These are phyloP conservation scores for Ctenodactylus gundi DNA, from an alignment of 2,113 vertebrate genomes.

Conservation along the genomic window DNA sequence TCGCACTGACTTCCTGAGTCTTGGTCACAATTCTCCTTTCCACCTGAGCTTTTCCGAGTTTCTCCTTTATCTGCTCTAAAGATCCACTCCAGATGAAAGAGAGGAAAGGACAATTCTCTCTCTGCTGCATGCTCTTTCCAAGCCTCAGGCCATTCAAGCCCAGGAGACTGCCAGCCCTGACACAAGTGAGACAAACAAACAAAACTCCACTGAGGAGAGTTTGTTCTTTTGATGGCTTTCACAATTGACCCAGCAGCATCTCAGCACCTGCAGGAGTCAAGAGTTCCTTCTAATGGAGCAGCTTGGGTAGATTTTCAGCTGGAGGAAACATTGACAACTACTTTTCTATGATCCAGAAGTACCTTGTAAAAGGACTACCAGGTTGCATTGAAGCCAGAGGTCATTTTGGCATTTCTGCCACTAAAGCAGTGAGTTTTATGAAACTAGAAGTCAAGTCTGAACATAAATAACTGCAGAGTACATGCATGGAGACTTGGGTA, in stretches of 20 bases:
- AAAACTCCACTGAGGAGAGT: constrained; percentile 26
- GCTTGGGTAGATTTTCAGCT: background rate
- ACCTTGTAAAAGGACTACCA: background rate
- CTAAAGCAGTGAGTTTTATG: background rate
- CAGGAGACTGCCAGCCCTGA: constrained; percentile 18
- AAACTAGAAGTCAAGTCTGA: background rate
- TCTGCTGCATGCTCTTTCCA: constrained; percentile 3
- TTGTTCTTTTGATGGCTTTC: constrained; percentile 61
- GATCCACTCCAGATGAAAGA: constrained; percentile 26
- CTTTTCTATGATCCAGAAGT: background rate
- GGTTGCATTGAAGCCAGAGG: background rate
- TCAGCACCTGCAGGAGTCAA: constrained; percentile 7
- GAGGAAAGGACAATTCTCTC: constrained; percentile 23
- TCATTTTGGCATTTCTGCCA: background rate
- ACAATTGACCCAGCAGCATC: constrained; percentile 43
- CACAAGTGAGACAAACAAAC: constrained; percentile 32
- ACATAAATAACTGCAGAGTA: background rate
- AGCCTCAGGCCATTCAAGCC: constrained; percentile 48
- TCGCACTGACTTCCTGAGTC: background rate
- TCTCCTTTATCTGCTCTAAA: background rate
- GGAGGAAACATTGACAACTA: background rate
- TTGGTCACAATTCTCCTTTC: background rate
- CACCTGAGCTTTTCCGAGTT: background rate
- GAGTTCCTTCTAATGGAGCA: constrained; percentile 12
- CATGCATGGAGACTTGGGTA: background rate